A percentile compares a stretch with the other conserved stretches of the same genome.
Evolutionary conservation across 2,113 vertebrate species (phyloP).

Genomic region (Vulpes ferrilata): DNA sequence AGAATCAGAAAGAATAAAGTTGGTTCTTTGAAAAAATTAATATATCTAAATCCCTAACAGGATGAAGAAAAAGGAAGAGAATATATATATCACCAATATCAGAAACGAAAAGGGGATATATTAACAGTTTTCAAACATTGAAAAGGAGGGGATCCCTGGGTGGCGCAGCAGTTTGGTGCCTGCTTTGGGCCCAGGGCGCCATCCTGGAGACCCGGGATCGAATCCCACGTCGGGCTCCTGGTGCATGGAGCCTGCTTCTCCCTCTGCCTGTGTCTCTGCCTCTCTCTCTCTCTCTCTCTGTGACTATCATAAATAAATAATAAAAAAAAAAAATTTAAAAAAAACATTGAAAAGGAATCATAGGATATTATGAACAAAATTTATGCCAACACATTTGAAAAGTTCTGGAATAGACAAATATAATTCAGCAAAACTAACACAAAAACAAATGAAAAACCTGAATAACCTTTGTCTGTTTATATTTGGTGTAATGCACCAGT

Average conservation of each 20-base stretch:
- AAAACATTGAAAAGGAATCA: not conserved
- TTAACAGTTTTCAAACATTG: not conserved
- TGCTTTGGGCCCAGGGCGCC: too few relatives aligned
- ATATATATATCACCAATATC: not conserved
- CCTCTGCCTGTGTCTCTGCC: too few relatives aligned
- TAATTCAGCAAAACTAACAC: not conserved
- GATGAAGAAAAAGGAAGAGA: not conserved
- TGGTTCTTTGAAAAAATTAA: not conserved
- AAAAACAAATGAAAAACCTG: not conserved
- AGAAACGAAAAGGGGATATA: not conserved
- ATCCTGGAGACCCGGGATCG: too few relatives aligned
- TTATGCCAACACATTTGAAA: not conserved
- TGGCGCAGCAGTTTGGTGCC: too few relatives aligned
- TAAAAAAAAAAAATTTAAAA: too few relatives aligned
- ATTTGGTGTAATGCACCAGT: not conserved
- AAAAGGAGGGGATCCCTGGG: not conserved
- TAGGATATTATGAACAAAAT: not conserved
- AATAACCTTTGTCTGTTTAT: not conserved
- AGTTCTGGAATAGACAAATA: not conserved
- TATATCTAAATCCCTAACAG: not conserved
- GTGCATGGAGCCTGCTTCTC: too few relatives aligned
- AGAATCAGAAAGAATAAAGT: not conserved
- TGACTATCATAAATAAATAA: too few relatives aligned
- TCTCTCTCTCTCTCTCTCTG: too few relatives aligned
- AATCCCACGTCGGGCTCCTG: too few relatives aligned